phyloP scores from a whole-genome alignment of 2,113 vertebrate species.

The Sander lucioperca region DNA sequence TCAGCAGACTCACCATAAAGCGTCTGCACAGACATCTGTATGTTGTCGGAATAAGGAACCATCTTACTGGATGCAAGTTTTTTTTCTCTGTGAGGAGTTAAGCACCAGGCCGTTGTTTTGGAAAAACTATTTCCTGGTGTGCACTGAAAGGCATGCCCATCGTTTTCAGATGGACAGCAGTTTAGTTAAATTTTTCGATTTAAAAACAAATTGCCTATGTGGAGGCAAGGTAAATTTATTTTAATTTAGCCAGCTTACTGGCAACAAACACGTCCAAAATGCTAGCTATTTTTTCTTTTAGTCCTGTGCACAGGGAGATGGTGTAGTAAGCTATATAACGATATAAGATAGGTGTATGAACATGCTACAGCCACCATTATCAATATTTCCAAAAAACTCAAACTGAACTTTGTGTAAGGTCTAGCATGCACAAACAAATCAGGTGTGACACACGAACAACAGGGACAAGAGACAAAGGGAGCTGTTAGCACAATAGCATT shows the following conservation, averaged over 20 bases:
- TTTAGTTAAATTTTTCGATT: neutral
- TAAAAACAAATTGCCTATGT: neutral
- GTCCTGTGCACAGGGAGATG: neutral
- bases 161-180: neutral
- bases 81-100: neutral
- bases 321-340: slow-evolving; percentile 16
- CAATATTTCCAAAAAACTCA: slow-evolving; percentile 32
- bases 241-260: neutral
- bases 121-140: neutral
- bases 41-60: slow-evolving; percentile 32
- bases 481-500: slow-evolving; percentile 62
- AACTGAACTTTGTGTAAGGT: slow-evolving; percentile 27
- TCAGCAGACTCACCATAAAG: slow-evolving; percentile 65
- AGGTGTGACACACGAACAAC: slow-evolving; percentile 25
- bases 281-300: too few relatives aligned
- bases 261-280: neutral
- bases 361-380: neutral
- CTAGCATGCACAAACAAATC: slow-evolving; percentile 21
- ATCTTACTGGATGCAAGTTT: slow-evolving; percentile 6
- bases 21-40: slow-evolving; percentile 60
- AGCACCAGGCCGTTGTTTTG: neutral
- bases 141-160: neutral
- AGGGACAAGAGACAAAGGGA: slow-evolving; percentile 50
- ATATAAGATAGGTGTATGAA: neutral
- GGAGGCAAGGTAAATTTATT: neutral